Percentiles rank a stretch among this genome's conserved stretches.
Conservation (phyloP, 2,113 vertebrate genomes). For the Platycercus adscitus region DNA sequence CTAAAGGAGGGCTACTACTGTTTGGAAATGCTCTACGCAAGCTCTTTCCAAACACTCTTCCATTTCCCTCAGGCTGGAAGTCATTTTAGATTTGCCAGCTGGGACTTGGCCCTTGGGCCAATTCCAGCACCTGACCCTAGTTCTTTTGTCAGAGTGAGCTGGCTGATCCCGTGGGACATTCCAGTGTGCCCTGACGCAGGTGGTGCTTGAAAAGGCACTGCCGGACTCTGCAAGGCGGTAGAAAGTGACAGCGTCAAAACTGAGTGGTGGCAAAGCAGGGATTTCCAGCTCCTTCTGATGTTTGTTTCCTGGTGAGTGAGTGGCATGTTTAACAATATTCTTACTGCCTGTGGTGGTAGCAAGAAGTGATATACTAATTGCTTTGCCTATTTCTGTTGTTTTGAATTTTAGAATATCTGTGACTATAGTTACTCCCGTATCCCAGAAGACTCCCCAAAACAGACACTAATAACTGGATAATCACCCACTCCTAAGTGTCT, state of each 20-base stretch:
- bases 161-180: not conserved
- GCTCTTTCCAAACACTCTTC: slow-evolving; percentile 22
- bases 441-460: not conserved
- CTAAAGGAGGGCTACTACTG: not conserved
- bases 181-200: not conserved
- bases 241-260: not conserved
- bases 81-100: slow-evolving; percentile 54
- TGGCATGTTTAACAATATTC: slow-evolving; percentile 2
- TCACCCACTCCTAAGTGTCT: not conserved
- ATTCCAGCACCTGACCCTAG: slow-evolving; percentile 28
- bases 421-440: not conserved
- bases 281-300: slow-evolving; percentile 25
- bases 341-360: not conserved
- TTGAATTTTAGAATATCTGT: not conserved
- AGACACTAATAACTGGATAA: not conserved
- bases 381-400: not conserved
- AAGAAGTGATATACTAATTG: not conserved
- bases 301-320: slow-evolving; percentile 51
- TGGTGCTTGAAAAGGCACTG: slow-evolving; percentile 3
- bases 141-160: slow-evolving; percentile 4
- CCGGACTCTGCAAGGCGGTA: not conserved
- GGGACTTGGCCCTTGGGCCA: slow-evolving; percentile 22
- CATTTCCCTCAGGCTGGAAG: not conserved
- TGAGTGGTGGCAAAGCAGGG: not conserved
- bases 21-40: not conserved